Evolutionary conservation across 2,797 vertebrate species (phyloP).

Genomic region (Halcyon badia): DNA sequence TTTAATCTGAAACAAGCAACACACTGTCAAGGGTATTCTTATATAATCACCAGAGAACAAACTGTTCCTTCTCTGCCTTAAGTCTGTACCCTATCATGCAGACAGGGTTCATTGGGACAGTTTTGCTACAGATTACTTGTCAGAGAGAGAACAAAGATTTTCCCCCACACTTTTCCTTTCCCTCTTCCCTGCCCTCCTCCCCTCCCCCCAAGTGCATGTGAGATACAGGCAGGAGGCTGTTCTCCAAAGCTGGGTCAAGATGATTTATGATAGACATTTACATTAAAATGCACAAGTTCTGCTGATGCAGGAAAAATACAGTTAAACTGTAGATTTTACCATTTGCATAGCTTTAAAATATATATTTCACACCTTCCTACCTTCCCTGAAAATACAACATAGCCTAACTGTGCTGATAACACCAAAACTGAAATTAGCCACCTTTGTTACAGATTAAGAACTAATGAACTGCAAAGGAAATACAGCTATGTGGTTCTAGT

Average conservation of each 20-base stretch:
- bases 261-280: background rate
- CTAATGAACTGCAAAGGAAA: background rate
- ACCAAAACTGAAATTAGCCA: background rate
- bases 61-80: constrained; percentile 30
- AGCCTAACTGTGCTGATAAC: background rate
- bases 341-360: background rate
- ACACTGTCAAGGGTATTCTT: constrained; percentile 25
- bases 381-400: background rate
- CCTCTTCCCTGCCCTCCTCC: no score
- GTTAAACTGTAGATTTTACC: background rate
- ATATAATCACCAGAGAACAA: constrained; percentile 42
- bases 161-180: background rate
- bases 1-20: constrained; percentile 34
- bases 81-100: constrained; percentile 5
- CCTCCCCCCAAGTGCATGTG: background rate
- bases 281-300: background rate
- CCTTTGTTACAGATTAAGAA: background rate
- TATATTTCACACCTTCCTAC: background rate
- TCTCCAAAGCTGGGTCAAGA: background rate
- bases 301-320: background rate
- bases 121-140: background rate
- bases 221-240: background rate
- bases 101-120: background rate
- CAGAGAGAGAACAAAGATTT: background rate
- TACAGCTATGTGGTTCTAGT: background rate